Percentiles rank a stretch among this genome's conserved stretches.
These are phyloP conservation scores for Holotrichia oblita DNA, from an alignment of 1,140 invertebrate species.

Conservation along the genomic window DNA sequence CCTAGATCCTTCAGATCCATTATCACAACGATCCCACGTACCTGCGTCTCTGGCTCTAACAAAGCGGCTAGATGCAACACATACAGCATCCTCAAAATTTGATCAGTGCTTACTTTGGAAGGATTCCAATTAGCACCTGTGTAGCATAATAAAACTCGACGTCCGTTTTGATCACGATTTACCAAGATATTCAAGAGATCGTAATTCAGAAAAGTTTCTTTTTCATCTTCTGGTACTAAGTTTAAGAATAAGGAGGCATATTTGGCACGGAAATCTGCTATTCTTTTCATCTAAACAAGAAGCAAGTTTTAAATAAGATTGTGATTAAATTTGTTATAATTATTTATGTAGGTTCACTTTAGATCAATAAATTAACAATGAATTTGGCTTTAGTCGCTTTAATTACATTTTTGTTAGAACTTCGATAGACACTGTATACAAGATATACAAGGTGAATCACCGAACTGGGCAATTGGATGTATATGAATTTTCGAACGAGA, in stretches of 20 bases:
- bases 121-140: slow-evolving; percentile 56
- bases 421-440: no score
- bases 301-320: not conserved
- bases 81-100: slow-evolving; percentile 62
- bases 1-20: slow-evolving; percentile 62
- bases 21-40: slow-evolving; percentile 61
- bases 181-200: slow-evolving; percentile 73
- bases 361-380: no score
- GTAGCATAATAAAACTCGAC: slow-evolving; percentile 48
- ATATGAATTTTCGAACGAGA: no score
- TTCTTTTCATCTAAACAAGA: slow-evolving; percentile 71
- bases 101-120: slow-evolving; percentile 59
- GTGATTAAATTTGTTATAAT: no score
- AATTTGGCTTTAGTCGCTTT: no score
- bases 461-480: no score
- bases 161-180: slow-evolving; percentile 54
- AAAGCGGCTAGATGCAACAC: slow-evolving; percentile 61
- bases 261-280: slow-evolving; percentile 77
- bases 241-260: slow-evolving; percentile 70
- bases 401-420: no score
- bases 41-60: slow-evolving; percentile 62
- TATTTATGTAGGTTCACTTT: no score
- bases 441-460: no score
- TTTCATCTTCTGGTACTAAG: slow-evolving; percentile 73
- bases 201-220: slow-evolving; percentile 70